phyloP scores from a whole-genome alignment of 2,113 vertebrate genomes.

The Hippopotamus amphibius region DNA sequence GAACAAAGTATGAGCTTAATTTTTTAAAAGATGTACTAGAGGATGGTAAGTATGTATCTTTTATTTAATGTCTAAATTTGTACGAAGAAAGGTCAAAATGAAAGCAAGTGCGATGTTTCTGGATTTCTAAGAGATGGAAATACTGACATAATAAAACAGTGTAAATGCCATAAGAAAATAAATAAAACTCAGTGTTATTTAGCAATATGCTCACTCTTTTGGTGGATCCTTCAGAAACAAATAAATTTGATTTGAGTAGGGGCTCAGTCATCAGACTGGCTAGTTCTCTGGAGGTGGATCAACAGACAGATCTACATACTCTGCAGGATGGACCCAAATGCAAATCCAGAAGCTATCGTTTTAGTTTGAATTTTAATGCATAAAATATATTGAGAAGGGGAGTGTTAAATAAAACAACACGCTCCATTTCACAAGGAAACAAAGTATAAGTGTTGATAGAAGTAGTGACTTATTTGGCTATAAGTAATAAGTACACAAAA shows the following conservation, averaged over 20 bases:
- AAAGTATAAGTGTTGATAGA: neutral
- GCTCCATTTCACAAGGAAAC: neutral
- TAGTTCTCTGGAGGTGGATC: neutral
- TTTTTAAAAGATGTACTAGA: neutral
- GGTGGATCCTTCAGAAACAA: neutral
- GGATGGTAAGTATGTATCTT: neutral
- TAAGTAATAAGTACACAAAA: neutral
- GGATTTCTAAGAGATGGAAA: conserved; percentile 2
- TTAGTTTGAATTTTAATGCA: neutral
- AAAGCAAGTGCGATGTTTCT: neutral
- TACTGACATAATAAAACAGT: neutral
- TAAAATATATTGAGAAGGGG: neutral
- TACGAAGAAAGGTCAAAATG: conserved; percentile 27
- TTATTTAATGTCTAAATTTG: conserved; percentile 15
- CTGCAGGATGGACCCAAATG: neutral
- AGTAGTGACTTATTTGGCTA: neutral
- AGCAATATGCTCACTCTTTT: neutral
- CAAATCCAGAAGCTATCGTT: neutral
- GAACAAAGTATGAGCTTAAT: neutral
- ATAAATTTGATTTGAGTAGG: neutral
- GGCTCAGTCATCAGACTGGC: neutral
- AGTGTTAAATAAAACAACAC: neutral
- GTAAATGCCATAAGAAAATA: neutral
- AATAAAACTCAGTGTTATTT: neutral
- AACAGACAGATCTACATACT: neutral